Percentiles rank a stretch among this genome's conserved stretches.
Conservation (phyloP, 2,888 invertebrate species). For the Chrysotoxum bicinctum region DNA sequence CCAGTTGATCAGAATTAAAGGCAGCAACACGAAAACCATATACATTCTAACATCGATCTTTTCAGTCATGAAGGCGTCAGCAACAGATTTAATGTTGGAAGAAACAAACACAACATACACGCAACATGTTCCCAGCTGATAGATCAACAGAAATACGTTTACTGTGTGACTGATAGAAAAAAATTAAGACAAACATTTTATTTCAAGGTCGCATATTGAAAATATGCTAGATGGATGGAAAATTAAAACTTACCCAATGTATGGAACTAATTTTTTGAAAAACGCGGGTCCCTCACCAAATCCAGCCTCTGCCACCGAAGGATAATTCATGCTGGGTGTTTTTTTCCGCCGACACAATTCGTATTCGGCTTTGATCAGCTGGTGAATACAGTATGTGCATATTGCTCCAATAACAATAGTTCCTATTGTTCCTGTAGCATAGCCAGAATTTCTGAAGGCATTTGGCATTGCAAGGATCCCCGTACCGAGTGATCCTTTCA, state of each 20-base stretch:
- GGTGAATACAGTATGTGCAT: constrained; percentile 96
- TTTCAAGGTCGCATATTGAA: neutral
- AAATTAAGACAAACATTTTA: constrained; percentile 34
- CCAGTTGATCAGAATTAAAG: constrained; percentile 90
- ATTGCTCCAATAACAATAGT: constrained; percentile 92
- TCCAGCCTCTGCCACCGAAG: constrained; percentile 90
- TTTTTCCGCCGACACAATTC: constrained; percentile 84
- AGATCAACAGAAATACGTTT: constrained; percentile 90
- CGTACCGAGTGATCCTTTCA: constrained; percentile 96
- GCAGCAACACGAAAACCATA: constrained; percentile 88
- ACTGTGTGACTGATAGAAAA: constrained; percentile 87
- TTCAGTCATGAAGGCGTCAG: constrained; percentile 82
- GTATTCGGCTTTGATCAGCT: constrained; percentile 86
- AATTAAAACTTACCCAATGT: constrained; percentile 84
- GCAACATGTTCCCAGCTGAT: constrained; percentile 97
- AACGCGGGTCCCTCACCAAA: constrained; percentile 88
- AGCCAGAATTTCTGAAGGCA: constrained; percentile 87
- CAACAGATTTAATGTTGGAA: constrained; percentile 89
- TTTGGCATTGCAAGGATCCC: constrained; percentile 94
- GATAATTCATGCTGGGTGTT: constrained; percentile 89
- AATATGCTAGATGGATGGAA: too few relatives aligned
- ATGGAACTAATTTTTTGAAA: constrained; percentile 85
- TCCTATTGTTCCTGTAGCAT: constrained; percentile 88
- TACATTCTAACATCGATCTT: constrained; percentile 84
- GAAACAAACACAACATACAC: constrained; percentile 98